Percentiles rank a stretch among this genome's conserved stretches.
Evolutionary conservation across 2,113 vertebrate species (phyloP).

Genomic region (Xiphophorus couchianus): DNA sequence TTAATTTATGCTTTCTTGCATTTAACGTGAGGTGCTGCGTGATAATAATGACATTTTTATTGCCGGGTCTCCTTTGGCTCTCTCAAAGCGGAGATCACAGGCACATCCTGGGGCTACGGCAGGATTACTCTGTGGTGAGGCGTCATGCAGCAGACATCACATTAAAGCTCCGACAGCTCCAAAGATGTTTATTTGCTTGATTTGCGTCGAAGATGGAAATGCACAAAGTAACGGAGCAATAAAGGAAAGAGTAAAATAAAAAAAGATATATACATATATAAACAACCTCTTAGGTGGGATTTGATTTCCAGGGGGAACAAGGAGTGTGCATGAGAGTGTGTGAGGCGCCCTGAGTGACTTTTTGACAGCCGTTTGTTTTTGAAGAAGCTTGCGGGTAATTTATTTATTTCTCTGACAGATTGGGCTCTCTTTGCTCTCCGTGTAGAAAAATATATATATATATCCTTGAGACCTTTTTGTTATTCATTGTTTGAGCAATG

Average conservation of each 20-base stretch:
- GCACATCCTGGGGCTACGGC: constrained; percentile 56
- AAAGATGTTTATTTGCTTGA: constrained; percentile 60
- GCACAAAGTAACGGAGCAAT: constrained; percentile 52
- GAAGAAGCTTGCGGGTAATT: constrained; percentile 56
- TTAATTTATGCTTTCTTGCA: constrained; percentile 69
- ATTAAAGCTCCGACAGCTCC: constrained; percentile 57
- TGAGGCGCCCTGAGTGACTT: constrained; percentile 67
- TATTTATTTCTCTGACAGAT: constrained; percentile 72
- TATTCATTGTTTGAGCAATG: constrained; percentile 64
- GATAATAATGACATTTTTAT: constrained; percentile 68
- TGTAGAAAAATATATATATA: not conserved
- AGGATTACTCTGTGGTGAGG: constrained; percentile 60
- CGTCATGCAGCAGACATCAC: constrained; percentile 49
- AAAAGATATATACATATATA: constrained; percentile 15
- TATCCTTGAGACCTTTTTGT: constrained; percentile 62
- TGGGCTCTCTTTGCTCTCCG: constrained; percentile 42
- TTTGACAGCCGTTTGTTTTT: constrained; percentile 77
- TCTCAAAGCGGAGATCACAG: constrained; percentile 63
- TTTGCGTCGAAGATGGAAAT: constrained; percentile 62
- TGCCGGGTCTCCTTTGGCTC: constrained; percentile 54
- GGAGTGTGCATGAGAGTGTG: constrained; percentile 4
- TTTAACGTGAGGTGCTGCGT: constrained; percentile 47
- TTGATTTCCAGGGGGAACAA: constrained; percentile 36
- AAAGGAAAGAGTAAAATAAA: constrained; percentile 35
- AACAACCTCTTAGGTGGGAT: constrained; percentile 39